Conservation (phyloP, 2,797 vertebrate species). For the Lepilemur ruficaudatus region DNA sequence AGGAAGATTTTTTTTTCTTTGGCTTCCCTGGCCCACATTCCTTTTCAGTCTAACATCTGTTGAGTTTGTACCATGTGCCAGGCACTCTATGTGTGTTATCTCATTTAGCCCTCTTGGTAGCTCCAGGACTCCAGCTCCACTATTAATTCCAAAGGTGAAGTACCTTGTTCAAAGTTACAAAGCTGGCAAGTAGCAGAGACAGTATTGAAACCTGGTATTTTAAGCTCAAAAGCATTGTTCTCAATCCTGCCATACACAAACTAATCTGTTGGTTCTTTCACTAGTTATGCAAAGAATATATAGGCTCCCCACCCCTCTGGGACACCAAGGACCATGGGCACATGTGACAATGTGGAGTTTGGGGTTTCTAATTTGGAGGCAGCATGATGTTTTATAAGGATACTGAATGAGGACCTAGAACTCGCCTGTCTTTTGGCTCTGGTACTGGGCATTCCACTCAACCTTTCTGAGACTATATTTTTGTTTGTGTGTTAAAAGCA, state of each 20-base stretch:
- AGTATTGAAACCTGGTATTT: background rate
- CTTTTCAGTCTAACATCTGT: background rate
- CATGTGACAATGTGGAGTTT: background rate
- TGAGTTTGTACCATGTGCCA: background rate
- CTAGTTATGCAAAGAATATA: background rate
- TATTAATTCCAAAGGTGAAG: background rate
- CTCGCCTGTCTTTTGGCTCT: background rate
- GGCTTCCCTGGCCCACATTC: background rate
- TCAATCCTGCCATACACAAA: background rate
- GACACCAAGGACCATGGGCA: background rate
- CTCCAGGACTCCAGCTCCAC: background rate
- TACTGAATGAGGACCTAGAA: background rate
- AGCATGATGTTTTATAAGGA: background rate
- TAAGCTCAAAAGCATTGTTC: background rate
- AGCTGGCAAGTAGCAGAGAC: background rate
- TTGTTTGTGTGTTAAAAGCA: constrained; percentile 16
- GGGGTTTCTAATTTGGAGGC: background rate
- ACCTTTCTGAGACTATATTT: background rate
- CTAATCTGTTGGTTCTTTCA: background rate
- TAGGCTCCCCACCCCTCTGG: background rate
- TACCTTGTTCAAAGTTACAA: background rate
- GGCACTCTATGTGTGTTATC: background rate
- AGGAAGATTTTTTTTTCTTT: background rate
- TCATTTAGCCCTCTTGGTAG: background rate
- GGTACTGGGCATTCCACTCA: background rate